Base-by-base conservation (phyloP, 53 echinoderm and acorn worm species). In the Luidia sarsii region DNA sequence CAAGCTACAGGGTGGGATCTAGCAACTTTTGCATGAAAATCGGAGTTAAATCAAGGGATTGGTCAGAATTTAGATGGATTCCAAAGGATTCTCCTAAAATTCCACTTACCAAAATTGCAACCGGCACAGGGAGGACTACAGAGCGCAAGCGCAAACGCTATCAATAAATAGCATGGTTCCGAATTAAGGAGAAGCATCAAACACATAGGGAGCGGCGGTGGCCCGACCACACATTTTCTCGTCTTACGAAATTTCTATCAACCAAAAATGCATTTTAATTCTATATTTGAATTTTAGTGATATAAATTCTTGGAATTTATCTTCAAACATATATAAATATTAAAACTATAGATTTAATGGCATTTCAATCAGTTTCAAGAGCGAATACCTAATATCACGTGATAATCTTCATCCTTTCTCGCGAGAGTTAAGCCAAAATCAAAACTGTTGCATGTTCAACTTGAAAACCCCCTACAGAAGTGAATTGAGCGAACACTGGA, bases 101-200 rank as follows among this genome's bases (percentile, higher is more conserved):
- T 61, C 45, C 10, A 46, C 77, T 77, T 10, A 77, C 77, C 61
- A 61, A 61, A 77, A 43, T 48, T 60, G 61, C 77, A 61, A 46
- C 77, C 77, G 77, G 77, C 33, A 34, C 39, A 77, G n/a, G 77
- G 61, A 61, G 33, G 61, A 20, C 60, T n/a, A 2, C 5, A 8
- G 16, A 41, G 48, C 77, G 77, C 77, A 60, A 43, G 77, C 77
- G 72, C 77, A 39, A 9, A 45, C 13, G 23, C 41, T 5, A 53
- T 9, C 1, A n/a, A 4, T 34, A 72, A 61, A 48, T 77, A 10
- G 33, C 39, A 59, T 46, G 77, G 48, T 46, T 60, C 77, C 77
- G 37, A 33, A 54, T 28, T 29, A 34, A 10, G 34, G 0, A 1
- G 20, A 13, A 36, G 19, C 24, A 68, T 15, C 4, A 4, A 16